Base-by-base conservation (phyloP, 2,797 vertebrate genomes). In the Cichlasoma orientale region DNA sequence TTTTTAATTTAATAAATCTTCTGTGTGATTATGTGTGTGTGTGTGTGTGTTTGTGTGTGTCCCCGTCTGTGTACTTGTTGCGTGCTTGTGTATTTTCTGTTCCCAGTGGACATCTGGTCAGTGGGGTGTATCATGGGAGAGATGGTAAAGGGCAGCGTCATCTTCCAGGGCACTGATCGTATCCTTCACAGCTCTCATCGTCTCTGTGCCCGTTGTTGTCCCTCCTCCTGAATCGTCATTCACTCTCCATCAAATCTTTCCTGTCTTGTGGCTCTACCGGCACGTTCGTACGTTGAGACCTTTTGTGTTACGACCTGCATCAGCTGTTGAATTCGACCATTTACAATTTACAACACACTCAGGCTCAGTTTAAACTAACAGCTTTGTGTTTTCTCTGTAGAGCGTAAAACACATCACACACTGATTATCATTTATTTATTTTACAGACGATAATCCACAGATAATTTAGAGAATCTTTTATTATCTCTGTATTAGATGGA, bases 41-140 rank as follows among this genome's bases (percentile, higher is more conserved):
- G 19, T 83, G 27, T 82, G 7, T 72, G 6, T 69, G 13, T 73
- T 11, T 63, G 56, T 80, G 5, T 55, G 44, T 76, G n/a, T 75
- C 19, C 75, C 75, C 84, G 58, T 72, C 56, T 90, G 86, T 82
- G 50, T 80, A 13, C 57, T 84, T 27, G 31, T 10, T 36, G 25
- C 76, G 76, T 85, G 58, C 74, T 57, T 91, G 86, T 82, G 50
- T 80, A 13, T 63, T 84, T 27, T 95, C 94, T 97, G 91, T 95
- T 97, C 94, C 94, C 97, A 99, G 98, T 99, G 96, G 98, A 99
- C 96, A 99, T 99, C 96, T 99, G 98, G 98, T 99, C 98, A 93
- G 98, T 99, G 93, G 98, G 98, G 88, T 99, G 98, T 94, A 99
- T 99, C 96, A 99, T 99, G 98, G 98, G 98, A 92, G 98, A 99